Evolutionary conservation across 2,888 invertebrate genomes (phyloP).

Genomic region (Ischnus inquisitorius): DNA sequence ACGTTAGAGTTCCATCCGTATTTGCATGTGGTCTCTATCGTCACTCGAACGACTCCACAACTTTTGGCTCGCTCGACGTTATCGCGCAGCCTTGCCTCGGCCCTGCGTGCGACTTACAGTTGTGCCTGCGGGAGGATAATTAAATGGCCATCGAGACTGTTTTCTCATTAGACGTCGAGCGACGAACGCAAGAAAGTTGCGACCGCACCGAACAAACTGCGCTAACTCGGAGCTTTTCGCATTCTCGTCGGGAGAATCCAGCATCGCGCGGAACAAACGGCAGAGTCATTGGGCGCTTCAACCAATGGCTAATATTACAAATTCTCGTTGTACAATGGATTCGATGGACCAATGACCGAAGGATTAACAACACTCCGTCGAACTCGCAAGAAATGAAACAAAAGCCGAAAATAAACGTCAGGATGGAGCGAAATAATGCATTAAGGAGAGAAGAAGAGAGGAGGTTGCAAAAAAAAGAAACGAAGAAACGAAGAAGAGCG

Average conservation of each 20-base stretch:
- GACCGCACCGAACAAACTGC: background rate
- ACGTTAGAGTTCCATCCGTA: background rate
- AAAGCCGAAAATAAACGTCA: background rate
- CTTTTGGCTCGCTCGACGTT: constrained; percentile 15
- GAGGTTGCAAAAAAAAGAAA: background rate
- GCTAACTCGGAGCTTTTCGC: background rate
- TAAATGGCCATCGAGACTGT: constrained; percentile 42
- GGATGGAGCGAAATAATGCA: constrained; percentile 20
- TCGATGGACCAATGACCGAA: background rate
- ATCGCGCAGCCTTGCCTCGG: background rate
- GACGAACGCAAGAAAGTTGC: background rate
- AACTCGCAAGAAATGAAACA: constrained; percentile 20
- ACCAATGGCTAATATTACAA: too few relatives aligned
- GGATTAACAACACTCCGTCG: background rate
- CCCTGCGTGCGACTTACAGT: background rate
- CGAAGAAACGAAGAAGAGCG: background rate
- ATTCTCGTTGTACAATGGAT: background rate
- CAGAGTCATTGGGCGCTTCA: background rate
- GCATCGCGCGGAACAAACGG: background rate
- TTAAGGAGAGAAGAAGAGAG: constrained; percentile 27
- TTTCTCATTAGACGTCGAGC: constrained; percentile 17
- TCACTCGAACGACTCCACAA: constrained; percentile 9
- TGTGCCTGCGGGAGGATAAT: constrained; percentile 21
- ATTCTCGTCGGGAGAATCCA: background rate
- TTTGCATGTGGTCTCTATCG: constrained; percentile 7